Evolutionary conservation across 2,113 vertebrate species (phyloP), one percentile per base, ranked within the genome.

Genomic region (Centropus bengalensis): DNA sequence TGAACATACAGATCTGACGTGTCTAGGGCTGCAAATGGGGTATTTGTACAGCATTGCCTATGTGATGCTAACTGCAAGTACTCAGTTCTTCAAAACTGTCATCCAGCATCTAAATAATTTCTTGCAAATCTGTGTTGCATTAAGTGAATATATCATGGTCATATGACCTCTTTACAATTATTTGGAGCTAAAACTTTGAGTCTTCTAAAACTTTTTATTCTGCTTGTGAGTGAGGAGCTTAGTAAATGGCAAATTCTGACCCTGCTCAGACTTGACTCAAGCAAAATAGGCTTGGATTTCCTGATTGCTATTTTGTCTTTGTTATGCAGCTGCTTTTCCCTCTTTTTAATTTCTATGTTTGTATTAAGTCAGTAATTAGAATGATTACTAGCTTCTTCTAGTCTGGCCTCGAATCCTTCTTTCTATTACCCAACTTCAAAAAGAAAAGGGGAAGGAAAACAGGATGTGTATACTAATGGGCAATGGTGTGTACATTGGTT

Each of bases 401-500:
- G 16, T 44, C 24, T 24, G 12, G 10, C 56, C 11, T 73, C 30
- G 30, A 47, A 47, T n/a, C 56, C 7, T 51, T 76, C 20, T 60
- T 94, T 64, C 23, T 66, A n/a, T 54, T 28, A 33, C 10, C 5
- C 22, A 74, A 52, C 6, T 40, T 60, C 4, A 45, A 80, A 38
- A 86, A 68, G 26, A 30, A 32, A 38, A 54, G 8, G 19, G 12
- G 6, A 42, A 5, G 17, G 33, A 40, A 82, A 77, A 2, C 16
- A 19, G 9, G 18, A 8, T 3, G 6, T 59, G 16, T 75, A 17
- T 44, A 9, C 20, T 51, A 33, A 18, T 7, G 36, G 14, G 7
- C 1, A 3, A 22, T 38, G 2, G 2, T 22, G 2, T 22, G 3
- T 45, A 16, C 20, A 17, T 44, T 52, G 8, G 4, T 9, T 69